Evolutionary conservation across 2,888 invertebrate genomes (phyloP), one percentile per base, ranked within the genome.

Genomic region (Brenthis daphne): DNA sequence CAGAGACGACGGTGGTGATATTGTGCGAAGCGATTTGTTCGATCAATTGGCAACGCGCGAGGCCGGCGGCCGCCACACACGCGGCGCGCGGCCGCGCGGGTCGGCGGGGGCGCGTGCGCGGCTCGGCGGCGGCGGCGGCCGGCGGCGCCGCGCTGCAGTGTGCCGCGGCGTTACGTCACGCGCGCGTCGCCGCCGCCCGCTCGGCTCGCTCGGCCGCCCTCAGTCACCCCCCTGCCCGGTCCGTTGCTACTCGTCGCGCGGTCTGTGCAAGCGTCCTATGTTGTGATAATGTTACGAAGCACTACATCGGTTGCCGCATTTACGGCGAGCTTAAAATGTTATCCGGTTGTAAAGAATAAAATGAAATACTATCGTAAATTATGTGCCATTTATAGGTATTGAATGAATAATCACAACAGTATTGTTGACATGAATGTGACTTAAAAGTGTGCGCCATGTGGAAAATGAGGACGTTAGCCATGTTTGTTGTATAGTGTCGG

Each of bases 111-210:
- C 68, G 66, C 65, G 67, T 72, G 71, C 51, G 64, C 69, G 60
- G 48, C 29, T 69, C 64, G 70, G 72, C 65, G 65, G 65, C 64
- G 75, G 65, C 60, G 64, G 73, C 70, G 72, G 70, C 65, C 72
- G 74, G 69, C 61, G 54, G 57, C 73, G 67, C 69, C 68, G 73
- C 74, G 82, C 80, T 78, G 84, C 85, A 83, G 84, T 82, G 83
- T 80, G 80, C 74, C 80, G 84, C 83, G 84, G 81, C 78, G 79
- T 80, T 79, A 80, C 83, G 83, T 81, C 80, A 79, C 83, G 82
- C 70, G 76, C 73, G 73, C 71, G 70, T 77, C 75, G 69, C 67
- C 48, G 64, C 60, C 65, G 57, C 20, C 54, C 55, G 51, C 37
- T 37, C 37, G 37, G 37, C 37, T 37, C 37, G 37, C 37, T 37